Evolutionary conservation across 2,888 invertebrate species (phyloP).

Genomic region (Portevinia maculata): DNA sequence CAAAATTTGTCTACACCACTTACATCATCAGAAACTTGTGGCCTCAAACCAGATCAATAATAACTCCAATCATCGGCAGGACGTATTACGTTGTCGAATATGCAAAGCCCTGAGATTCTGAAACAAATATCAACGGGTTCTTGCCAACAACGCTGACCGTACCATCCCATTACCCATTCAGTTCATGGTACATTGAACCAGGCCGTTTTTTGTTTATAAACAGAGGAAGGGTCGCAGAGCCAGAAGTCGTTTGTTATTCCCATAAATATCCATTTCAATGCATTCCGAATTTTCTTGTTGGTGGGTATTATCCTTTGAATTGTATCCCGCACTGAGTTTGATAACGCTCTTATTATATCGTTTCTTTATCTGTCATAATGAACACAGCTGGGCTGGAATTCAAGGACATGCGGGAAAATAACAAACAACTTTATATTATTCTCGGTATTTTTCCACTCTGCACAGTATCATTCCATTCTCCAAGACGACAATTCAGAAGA

Average conservation of each 20-base stretch:
- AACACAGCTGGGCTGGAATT: not conserved
- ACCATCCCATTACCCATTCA: constrained; percentile 7
- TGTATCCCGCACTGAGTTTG: constrained; percentile 25
- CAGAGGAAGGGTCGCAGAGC: constrained; percentile 26
- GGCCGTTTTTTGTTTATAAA: constrained; percentile 34
- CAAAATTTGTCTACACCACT: too few species aligned
- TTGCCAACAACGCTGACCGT: not conserved
- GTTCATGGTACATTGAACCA: constrained; percentile 38
- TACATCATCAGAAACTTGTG: too few species aligned
- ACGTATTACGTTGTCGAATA: constrained; percentile 10
- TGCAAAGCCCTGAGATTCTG: not conserved
- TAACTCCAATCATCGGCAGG: not conserved
- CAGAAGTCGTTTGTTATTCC: constrained; percentile 30
- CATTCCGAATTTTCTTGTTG: constrained; percentile 15
- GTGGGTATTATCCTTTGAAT: constrained; percentile 18
- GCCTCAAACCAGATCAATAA: too few species aligned
- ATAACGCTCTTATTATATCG: constrained; percentile 3
- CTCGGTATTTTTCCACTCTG: constrained; percentile 31
- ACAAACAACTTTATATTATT: constrained; percentile 17
- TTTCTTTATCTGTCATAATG: not conserved
- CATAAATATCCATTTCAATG: constrained; percentile 31
- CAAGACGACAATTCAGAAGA: constrained; percentile 13
- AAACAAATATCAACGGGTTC: constrained; percentile 17
- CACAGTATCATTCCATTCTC: constrained; percentile 30
- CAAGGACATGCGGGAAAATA: constrained; percentile 2